Evolutionary conservation across 2,888 invertebrate species (phyloP).

Genomic region (Lampropteryx suffumata): DNA sequence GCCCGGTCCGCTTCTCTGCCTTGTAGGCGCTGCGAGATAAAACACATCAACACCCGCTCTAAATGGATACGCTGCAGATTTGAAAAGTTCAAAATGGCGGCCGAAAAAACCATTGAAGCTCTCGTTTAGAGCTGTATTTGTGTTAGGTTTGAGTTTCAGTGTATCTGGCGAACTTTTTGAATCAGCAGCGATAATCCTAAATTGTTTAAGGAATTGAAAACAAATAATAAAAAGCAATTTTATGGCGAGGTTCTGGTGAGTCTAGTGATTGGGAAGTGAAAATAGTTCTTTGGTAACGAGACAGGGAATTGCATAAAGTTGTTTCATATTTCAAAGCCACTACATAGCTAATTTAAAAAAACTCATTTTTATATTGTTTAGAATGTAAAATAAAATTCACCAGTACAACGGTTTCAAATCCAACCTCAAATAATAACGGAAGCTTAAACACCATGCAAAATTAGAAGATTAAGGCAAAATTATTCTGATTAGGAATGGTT

Average conservation of each 20-base stretch:
- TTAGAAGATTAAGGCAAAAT: slow-evolving; percentile 4
- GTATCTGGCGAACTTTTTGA: background rate
- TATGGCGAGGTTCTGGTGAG: background rate
- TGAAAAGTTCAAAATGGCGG: background rate
- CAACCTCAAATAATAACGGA: slow-evolving; percentile 2
- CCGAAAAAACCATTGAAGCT: no score
- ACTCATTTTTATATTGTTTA: background rate
- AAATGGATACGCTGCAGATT: slow-evolving; percentile 6
- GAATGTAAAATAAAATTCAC: slow-evolving; percentile 13
- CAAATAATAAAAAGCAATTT: slow-evolving; percentile 4
- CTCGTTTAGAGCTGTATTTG: no score
- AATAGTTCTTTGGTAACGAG: background rate
- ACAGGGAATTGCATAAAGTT: no score
- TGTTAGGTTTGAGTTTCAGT: no score
- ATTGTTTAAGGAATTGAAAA: background rate
- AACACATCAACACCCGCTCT: background rate
- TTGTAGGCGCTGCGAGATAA: slow-evolving; percentile 65
- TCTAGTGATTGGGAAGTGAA: background rate
- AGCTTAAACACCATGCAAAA: slow-evolving; percentile 16
- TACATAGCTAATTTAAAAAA: background rate
- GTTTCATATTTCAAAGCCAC: no score
- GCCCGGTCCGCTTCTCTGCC: slow-evolving; percentile 65
- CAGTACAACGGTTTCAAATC: slow-evolving; percentile 1
- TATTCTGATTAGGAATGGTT: background rate
- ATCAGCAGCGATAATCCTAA: slow-evolving; percentile 4